Percentiles rank a stretch among this genome's conserved stretches.
Evolutionary conservation across 1,140 invertebrate species (phyloP).

Genomic region (Rhagoletis pomonella): DNA sequence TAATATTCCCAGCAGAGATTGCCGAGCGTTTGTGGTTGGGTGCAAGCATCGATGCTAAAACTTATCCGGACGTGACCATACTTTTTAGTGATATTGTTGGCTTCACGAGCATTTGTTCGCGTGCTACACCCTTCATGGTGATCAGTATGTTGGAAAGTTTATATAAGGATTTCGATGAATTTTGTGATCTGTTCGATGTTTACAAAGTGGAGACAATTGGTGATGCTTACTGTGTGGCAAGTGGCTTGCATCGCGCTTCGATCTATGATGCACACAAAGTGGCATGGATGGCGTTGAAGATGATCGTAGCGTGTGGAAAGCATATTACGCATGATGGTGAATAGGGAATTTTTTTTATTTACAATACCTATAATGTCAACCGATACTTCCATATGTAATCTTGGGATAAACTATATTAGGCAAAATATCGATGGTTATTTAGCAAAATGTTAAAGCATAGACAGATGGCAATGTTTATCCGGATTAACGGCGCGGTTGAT

Average conservation of each 20-base stretch:
- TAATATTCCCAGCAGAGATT: conserved; percentile 96
- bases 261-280: conserved; percentile 90
- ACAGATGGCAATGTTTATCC: too few relatives aligned
- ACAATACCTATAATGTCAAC: too few relatives aligned
- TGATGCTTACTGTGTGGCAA: conserved; percentile 96
- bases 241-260: conserved; percentile 88
- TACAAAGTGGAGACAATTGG: conserved; percentile 98
- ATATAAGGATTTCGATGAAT: conserved; percentile 94
- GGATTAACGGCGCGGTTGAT: too few relatives aligned
- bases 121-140: conserved; percentile 94
- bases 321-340: conserved; percentile 93
- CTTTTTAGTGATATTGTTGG: conserved; percentile 96
- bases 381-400: too few relatives aligned
- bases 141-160: conserved; percentile 94
- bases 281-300: conserved; percentile 92
- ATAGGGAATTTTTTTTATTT: conserved; percentile 21
- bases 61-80: conserved; percentile 94
- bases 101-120: conserved; percentile 95
- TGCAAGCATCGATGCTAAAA: conserved; percentile 90
- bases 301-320: conserved; percentile 91
- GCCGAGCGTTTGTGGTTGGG: conserved; percentile 93
- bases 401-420: too few relatives aligned
- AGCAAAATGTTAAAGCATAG: too few relatives aligned
- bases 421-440: too few relatives aligned
- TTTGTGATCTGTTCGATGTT: conserved; percentile 91